A percentile compares a stretch with the other conserved stretches of the same genome.
These are phyloP conservation scores for Sericinus montela DNA, from an alignment of 2,888 invertebrate genomes.

Conservation along the genomic window DNA sequence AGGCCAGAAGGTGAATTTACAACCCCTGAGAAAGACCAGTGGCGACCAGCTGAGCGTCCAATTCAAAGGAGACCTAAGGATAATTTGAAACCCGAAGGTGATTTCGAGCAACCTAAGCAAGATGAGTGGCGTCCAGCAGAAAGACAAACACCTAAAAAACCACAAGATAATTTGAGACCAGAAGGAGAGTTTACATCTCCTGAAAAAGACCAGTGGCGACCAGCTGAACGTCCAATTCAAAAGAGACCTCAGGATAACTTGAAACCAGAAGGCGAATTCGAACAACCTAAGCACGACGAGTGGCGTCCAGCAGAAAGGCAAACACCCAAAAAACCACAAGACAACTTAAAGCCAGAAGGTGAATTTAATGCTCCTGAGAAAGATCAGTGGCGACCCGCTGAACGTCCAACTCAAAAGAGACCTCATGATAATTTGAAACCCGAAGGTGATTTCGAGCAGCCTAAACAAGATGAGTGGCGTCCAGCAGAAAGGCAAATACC, in stretches of 20 bases:
- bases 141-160: conserved; percentile 43
- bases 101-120: conserved; percentile 51
- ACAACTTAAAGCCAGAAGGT: conserved; percentile 74
- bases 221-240: conserved; percentile 43
- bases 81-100: conserved; percentile 76
- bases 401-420: conserved; percentile 69
- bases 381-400: conserved; percentile 69
- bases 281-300: conserved; percentile 54
- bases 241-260: conserved; percentile 71
- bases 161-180: conserved; percentile 40
- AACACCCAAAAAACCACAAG: conserved; percentile 66
- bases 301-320: conserved; percentile 62
- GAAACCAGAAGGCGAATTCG: conserved; percentile 78
- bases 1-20: conserved; percentile 81
- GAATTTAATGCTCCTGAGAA: conserved; percentile 56
- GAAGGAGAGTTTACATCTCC: conserved; percentile 67
- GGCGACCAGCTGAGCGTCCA: conserved; percentile 54
- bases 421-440: conserved; percentile 57
- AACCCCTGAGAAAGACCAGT: conserved; percentile 47
- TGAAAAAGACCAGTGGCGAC: conserved; percentile 49
- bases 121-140: conserved; percentile 60
- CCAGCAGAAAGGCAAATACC: too few species aligned
- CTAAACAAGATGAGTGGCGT: too few species aligned
- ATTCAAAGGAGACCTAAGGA: conserved; percentile 59
- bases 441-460: too few species aligned